Conservation (phyloP, 30 jellyfish, hydroid and myxozoan genomes). For the Turritopsis rubra region DNA sequence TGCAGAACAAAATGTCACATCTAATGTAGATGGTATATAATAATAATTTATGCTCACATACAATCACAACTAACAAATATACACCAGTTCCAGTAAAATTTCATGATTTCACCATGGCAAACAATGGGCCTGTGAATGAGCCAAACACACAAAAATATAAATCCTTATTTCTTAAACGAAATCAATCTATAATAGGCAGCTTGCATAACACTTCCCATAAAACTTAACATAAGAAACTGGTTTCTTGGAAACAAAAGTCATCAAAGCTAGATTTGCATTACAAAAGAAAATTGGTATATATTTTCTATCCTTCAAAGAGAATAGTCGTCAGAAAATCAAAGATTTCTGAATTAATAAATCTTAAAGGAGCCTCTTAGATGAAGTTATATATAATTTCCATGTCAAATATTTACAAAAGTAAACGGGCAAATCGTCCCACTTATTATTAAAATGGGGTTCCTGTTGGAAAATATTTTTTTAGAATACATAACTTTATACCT, state of each 20-base stretch:
- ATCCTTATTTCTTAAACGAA: background rate
- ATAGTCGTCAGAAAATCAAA: background rate
- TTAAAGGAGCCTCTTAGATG: too few species aligned
- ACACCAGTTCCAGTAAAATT: background rate
- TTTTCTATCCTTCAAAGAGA: background rate
- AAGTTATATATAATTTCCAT: background rate
- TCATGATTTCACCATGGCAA: background rate
- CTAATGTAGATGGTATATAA: background rate
- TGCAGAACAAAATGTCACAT: background rate
- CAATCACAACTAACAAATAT: background rate
- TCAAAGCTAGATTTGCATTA: background rate
- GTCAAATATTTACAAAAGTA: background rate
- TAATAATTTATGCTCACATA: background rate
- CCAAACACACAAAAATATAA: background rate
- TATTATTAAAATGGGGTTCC: background rate
- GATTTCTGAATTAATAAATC: background rate
- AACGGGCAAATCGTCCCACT: background rate
- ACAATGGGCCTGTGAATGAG: background rate
- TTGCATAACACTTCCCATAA: background rate
- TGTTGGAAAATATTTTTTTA: background rate
- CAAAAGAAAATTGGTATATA: background rate
- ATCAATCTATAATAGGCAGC: background rate
- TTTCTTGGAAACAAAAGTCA: background rate
- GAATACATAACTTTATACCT: too few species aligned
- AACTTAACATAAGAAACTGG: background rate